Base-by-base conservation (phyloP, 2,797 vertebrate genomes). In the Sebastes alutus region DNA sequence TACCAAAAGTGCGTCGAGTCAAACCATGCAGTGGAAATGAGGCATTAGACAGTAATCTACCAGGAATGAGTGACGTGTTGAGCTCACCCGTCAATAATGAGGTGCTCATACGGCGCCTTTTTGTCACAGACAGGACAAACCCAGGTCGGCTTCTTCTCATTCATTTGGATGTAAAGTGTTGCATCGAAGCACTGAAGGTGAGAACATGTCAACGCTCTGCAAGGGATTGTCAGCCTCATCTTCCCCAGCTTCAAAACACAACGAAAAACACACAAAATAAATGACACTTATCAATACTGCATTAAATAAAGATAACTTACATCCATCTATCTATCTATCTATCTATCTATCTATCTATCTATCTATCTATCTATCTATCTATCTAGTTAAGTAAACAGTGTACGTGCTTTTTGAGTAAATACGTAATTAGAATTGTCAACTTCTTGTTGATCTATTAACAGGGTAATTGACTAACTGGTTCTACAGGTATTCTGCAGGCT, bases 61-160 rank as follows among this genome's bases (percentile, higher is more conserved):
- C 5, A 35, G 23, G 33, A 77, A 49, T 16, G 49, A 55, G n/a
- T n/a, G 10, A 61, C 6, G n/a, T 16, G 22, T 12, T 72, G 59
- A 25, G 81, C 97, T 96, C 83, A 99, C 98, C 98, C 98, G 27
- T 99, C 98, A 59, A 99, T 99, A 61, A 99, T 99, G 85, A 99
- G 97, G 60, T 99, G 98, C 68, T 99, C 98, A 3, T 99, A 99
- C 0, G 98, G 98, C 12, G 98, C 98, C 83, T 99, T 99, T 92
- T 99, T 99, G 93, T 99, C 98, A 85, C 98, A 99, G 55, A 99
- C 98, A 2, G 98, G 98, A 94, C 98, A 99, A 46, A 99, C 98
- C 98, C 98, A 99, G 2, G 98, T 99, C 5, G 98, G 98, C 72
- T 99, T 99, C 90, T 99, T 99, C 92, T 99, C 98, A 6, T 99